phyloP scores from a whole-genome alignment of 2,888 invertebrate species.

The Caenorhabditis virilis region DNA sequence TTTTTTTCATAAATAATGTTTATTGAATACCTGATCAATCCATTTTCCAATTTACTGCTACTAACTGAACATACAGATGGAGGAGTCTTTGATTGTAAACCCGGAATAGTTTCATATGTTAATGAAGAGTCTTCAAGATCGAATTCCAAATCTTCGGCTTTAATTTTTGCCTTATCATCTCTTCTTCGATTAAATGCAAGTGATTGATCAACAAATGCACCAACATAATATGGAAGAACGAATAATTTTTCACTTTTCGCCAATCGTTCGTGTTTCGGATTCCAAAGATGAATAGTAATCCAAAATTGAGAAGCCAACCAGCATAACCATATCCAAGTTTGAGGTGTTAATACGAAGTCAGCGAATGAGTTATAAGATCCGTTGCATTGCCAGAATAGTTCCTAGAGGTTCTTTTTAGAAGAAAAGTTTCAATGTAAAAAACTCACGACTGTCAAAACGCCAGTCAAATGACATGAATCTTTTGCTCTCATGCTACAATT shows the following conservation, averaged over 20 bases:
- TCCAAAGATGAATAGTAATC: conserved; percentile 96
- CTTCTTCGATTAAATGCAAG: conserved; percentile 87
- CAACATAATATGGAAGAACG: conserved; percentile 90
- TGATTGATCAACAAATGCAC: conserved; percentile 89
- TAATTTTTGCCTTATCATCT: conserved; percentile 73
- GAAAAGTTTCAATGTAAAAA: too few species aligned
- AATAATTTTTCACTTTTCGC: conserved; percentile 89
- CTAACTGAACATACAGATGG: conserved; percentile 62
- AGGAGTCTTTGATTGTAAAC: conserved; percentile 53
- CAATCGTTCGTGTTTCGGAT: conserved; percentile 93
- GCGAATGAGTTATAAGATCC: conserved; percentile 67
- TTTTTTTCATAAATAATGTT: too few species aligned
- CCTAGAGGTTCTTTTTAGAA: too few species aligned
- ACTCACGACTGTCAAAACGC: conserved; percentile 60
- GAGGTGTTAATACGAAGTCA: conserved; percentile 53
- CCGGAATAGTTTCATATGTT: conserved; percentile 65
- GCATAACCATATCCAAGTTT: conserved; percentile 67
- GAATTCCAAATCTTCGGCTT: conserved; percentile 66
- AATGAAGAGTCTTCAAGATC: conserved; percentile 61
- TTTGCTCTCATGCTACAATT: conserved; percentile 74
- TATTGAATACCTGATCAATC: conserved; percentile 59
- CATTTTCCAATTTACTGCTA: conserved; percentile 58
- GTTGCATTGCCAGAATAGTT: conserved; percentile 87
- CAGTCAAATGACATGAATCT: conserved; percentile 82
- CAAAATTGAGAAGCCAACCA: conserved; percentile 78